A percentile compares a stretch with the other conserved stretches of the same genome.
Evolutionary conservation across 2,113 vertebrate genomes (phyloP).

Genomic region (Varanus salvator): DNA sequence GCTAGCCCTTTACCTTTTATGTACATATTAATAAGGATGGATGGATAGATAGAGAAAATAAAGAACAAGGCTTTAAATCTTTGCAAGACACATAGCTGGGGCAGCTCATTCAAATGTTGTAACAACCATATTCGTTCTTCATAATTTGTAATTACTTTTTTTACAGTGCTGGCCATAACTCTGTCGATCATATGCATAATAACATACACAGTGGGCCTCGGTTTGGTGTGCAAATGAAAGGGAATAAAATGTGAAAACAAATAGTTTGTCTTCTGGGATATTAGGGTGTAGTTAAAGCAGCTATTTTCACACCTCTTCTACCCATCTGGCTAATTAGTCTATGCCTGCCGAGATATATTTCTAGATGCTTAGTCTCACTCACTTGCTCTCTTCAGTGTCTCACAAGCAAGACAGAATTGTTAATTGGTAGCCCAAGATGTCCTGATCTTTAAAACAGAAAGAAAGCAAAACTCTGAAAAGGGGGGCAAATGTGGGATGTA

Average conservation of each 20-base stretch:
- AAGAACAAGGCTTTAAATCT: constrained; percentile 65
- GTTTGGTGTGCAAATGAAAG: not conserved
- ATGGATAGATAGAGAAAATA: constrained; percentile 57
- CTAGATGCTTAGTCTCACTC: not conserved
- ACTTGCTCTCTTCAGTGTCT: not conserved
- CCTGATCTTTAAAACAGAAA: no score
- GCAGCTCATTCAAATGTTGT: constrained; percentile 51
- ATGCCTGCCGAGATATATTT: not conserved
- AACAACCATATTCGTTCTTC: constrained; percentile 55
- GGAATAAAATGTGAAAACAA: constrained; percentile 50
- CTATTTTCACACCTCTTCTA: constrained; percentile 31
- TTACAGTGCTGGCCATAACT: constrained; percentile 59
- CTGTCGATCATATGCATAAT: constrained; percentile 55
- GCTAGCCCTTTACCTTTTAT: constrained; percentile 8
- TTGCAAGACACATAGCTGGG: constrained; percentile 28
- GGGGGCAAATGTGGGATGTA: no score
- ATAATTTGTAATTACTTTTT: constrained; percentile 59
- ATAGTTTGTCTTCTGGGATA: constrained; percentile 57
- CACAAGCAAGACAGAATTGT: not conserved
- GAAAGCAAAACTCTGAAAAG: not conserved
- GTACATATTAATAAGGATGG: constrained; percentile 52
- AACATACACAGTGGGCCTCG: constrained; percentile 40
- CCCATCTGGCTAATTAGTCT: constrained; percentile 50
- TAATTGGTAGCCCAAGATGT: not conserved
- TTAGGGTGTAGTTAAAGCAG: constrained; percentile 43